phyloP scores from a whole-genome alignment of 2,797 vertebrate genomes.

The Arnoldichthys spilopterus region DNA sequence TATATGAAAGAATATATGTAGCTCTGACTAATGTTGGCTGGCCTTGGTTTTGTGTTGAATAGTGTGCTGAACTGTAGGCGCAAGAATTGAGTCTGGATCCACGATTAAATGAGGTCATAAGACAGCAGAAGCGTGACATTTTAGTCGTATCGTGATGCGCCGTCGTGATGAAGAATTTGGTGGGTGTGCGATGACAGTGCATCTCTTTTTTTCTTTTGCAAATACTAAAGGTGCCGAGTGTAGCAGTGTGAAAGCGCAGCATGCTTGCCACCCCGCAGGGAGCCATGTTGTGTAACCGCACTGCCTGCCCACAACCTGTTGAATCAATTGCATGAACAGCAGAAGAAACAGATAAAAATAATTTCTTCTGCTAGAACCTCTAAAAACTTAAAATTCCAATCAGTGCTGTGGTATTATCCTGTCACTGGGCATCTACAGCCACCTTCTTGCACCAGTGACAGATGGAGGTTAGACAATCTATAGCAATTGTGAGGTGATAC shows the following conservation, averaged over 20 bases:
- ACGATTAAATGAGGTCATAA: constrained; percentile 9
- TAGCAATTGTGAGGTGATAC: neutral
- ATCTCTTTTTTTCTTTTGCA: neutral
- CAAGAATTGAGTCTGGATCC: constrained; percentile 4
- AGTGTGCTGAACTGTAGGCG: neutral
- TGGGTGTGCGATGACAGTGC: constrained; percentile 16
- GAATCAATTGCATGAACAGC: neutral
- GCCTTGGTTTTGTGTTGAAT: constrained; percentile 5
- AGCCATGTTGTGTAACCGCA: constrained; percentile 23
- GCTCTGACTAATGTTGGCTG: constrained; percentile 9
- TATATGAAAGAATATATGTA: neutral
- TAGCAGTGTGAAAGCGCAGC: constrained; percentile 19
- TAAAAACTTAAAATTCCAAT: neutral
- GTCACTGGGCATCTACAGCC: neutral
- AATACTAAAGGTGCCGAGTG: constrained; percentile 22
- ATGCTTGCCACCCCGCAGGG: constrained; percentile 20
- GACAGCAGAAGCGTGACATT: constrained; percentile 5
- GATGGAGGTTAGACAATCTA: neutral
- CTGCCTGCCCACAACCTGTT: constrained; percentile 34
- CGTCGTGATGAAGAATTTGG: constrained; percentile 16
- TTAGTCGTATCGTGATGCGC: constrained; percentile 1
- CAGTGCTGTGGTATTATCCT: neutral
- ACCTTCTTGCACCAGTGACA: constrained; percentile 6
- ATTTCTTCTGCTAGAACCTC: neutral
- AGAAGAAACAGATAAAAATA: neutral